Evolutionary conservation across 2,888 invertebrate species (phyloP), one percentile per base, ranked within the genome.

Genomic region (Eupithecia exiguata): DNA sequence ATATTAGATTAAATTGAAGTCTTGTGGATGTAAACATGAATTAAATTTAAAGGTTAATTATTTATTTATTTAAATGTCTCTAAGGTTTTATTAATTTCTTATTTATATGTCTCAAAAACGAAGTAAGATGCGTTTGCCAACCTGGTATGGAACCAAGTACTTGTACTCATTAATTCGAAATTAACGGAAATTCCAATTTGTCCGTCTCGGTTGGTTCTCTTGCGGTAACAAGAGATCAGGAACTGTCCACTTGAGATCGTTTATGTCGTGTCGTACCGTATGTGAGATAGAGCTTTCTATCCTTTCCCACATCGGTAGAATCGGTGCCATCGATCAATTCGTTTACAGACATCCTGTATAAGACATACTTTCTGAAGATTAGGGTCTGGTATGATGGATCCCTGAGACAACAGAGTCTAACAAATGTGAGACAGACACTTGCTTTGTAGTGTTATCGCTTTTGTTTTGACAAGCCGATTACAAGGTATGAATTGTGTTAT

Each of bases 121-220:
- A n/a, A 1, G 10, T 12, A 25, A 58, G 21, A 53, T 21, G 21
- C 49, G 1, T 25, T 53, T 25, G 25, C 58, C 14, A 58, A 75
- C 63, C 62, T 58, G 25, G 71, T 71, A 68, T 75, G 74, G 68
- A 70, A 63, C 69, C 58, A 74, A 68, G 69, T 69, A 77, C 62
- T 78, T 79, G 66, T 58, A 58, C 25, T 21, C 79, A 79, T 84
- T 83, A 82, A 86, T 85, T 84, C 77, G 76, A 79, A 84, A 82
- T 82, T 84, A 87, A 84, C 92, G 94, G 94, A 93, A 89, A 91
- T 87, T 86, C 86, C 93, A 92, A 93, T 92, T 92, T 86, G 78
- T 86, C 74, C 83, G 82, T 86, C 88, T 89, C 85, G 79, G 81
- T 79, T 81, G 79, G 84, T 79, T 82, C 79, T 86, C 85, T 91